Conservation (phyloP, 2,113 vertebrate genomes). For the Ochotona princeps region DNA sequence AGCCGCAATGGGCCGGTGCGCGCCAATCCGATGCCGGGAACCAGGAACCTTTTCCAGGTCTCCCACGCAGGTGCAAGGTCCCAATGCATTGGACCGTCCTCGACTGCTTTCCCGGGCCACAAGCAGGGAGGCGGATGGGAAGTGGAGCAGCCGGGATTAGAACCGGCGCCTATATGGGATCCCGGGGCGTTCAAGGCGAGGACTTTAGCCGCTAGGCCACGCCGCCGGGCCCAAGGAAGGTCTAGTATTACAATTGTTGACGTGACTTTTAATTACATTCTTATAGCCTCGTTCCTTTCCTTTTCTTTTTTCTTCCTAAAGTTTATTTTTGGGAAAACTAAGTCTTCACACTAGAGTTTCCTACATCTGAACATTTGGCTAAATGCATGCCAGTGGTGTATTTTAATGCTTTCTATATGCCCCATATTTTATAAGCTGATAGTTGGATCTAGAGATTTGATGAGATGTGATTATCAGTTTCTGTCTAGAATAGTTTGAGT, state of each 20-base stretch:
- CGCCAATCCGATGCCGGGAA: no score
- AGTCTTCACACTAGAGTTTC: neutral
- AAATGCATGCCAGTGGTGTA: neutral
- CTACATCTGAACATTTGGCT: neutral
- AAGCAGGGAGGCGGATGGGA: no score
- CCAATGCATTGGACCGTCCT: no score
- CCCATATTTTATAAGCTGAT: neutral
- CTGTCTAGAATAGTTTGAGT: neutral
- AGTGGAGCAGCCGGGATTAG: no score
- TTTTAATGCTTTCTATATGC: neutral
- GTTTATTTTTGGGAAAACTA: neutral
- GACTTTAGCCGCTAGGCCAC: no score
- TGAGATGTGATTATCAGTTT: neutral
- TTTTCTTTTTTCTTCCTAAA: neutral
- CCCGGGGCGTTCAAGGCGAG: no score
- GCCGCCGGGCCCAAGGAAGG: neutral
- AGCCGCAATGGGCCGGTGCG: no score
- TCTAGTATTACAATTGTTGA: neutral
- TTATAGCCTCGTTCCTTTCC: neutral
- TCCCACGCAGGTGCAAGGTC: no score
- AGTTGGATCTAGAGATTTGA: slow-evolving; percentile 8
- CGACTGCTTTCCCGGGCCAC: no score
- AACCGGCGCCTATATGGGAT: no score
- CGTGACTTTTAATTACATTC: neutral
- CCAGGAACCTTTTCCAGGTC: no score